Percentiles rank a stretch among this genome's conserved stretches.
phyloP scores from a whole-genome alignment of 2,113 vertebrate species.

The Danionella cerebrum region DNA sequence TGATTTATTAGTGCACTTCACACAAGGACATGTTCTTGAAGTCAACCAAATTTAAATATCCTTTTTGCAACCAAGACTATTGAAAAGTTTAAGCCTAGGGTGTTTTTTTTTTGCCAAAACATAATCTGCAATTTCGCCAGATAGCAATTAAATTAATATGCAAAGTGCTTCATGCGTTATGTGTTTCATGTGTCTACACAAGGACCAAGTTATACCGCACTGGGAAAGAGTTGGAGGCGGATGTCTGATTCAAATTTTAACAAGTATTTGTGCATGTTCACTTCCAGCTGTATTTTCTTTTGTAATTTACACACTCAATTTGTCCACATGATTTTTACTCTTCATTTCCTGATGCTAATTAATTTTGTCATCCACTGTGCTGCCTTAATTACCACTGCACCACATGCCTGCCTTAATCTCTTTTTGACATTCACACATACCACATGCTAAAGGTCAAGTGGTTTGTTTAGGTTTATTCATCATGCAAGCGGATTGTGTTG shows the following conservation, averaged over 20 bases:
- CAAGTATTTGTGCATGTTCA: too few relatives aligned
- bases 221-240: too few relatives aligned
- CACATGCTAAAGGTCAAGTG: constrained; percentile 9
- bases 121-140: too few relatives aligned
- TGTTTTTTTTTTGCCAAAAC: too few relatives aligned
- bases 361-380: neutral
- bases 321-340: neutral
- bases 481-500: constrained; percentile 27
- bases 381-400: constrained; percentile 1
- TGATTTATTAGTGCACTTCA: neutral
- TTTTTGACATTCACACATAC: constrained; percentile 19
- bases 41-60: neutral
- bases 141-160: too few relatives aligned
- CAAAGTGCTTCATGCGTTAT: too few relatives aligned
- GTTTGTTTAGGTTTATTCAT: constrained; percentile 19
- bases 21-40: neutral
- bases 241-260: too few relatives aligned
- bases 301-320: too few relatives aligned
- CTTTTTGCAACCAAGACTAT: neutral
- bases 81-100: too few relatives aligned
- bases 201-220: too few relatives aligned
- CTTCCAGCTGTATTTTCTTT: too few relatives aligned
- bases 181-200: too few relatives aligned
- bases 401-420: constrained; percentile 2
- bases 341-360: neutral